Evolutionary conservation across 2,888 invertebrate genomes (phyloP).

Genomic region (Athetis lepigone): DNA sequence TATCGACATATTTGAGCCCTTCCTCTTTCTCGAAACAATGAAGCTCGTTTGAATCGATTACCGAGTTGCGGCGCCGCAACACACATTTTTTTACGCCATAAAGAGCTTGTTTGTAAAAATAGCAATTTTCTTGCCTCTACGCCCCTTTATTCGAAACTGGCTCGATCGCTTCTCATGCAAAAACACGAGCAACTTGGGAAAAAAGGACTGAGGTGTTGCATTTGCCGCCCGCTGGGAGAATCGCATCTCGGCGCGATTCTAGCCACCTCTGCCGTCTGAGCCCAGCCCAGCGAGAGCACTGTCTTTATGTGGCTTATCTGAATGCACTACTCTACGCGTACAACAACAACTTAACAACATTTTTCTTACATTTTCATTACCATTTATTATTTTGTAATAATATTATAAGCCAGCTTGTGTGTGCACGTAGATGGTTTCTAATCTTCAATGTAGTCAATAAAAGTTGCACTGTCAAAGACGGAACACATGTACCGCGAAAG

Average conservation of each 20-base stretch:
- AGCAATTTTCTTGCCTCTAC: constrained; percentile 81
- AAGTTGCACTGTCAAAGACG: constrained; percentile 56
- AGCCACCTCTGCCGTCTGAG: constrained; percentile 52
- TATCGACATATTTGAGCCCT: constrained; percentile 78
- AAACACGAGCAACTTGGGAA: constrained; percentile 73
- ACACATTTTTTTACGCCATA: constrained; percentile 78
- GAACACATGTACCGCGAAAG: constrained; percentile 68
- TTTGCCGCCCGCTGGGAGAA: constrained; percentile 76
- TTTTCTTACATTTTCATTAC: no score
- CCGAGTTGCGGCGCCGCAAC: constrained; percentile 74
- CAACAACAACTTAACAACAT: constrained; percentile 63
- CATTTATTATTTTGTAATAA: no score
- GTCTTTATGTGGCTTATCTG: constrained; percentile 47
- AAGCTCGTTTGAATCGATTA: constrained; percentile 82
- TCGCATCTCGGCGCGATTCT: constrained; percentile 70
- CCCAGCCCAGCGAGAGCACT: constrained; percentile 19
- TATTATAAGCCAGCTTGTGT: constrained; percentile 16
- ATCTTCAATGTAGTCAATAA: constrained; percentile 17
- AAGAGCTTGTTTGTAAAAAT: constrained; percentile 83
- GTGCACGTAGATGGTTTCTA: constrained; percentile 6
- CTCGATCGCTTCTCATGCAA: constrained; percentile 76
- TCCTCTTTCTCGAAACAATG: constrained; percentile 80
- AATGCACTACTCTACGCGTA: constrained; percentile 60
- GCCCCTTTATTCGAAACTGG: constrained; percentile 76
- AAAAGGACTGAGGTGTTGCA: constrained; percentile 70